Base-by-base conservation (phyloP, 2,888 invertebrate genomes). In the Bursaphelenchus okinawaensis region DNA sequence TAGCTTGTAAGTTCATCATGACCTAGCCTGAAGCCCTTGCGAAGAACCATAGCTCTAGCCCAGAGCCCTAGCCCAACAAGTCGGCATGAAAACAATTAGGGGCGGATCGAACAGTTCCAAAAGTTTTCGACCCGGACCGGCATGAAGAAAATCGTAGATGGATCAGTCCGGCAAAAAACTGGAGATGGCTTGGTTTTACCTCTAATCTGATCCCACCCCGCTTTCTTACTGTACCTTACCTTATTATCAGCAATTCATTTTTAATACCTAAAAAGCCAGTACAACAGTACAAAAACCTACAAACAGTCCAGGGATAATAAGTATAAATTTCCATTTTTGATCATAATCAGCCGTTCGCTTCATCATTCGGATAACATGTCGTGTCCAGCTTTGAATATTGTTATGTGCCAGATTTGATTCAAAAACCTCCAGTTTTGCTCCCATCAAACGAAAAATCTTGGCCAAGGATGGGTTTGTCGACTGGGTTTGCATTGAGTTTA, bases 401-500 rank as follows among this genome's bases (percentile, higher is more conserved):
- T 52, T 19, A 28, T 68, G 69, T 20, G 29, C 31, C 3, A 68
- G 24, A 29, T 68, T 68, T 29, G 62, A 63, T 27, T 67, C 70
- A 50, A 60, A 65, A n/a, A 67, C 50, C 8, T 50, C 28, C 50
- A 71, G 29, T 12, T 62, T 24, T 19, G 69, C 69, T 4, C 70
- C 69, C 56, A 70, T 62, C n/a, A 24, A 20, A 2, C 24, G 55
- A 23, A 68, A 40, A n/a, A 68, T 68, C 50, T 68, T 71, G 12
- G 70, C 50, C 52, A 69, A 20, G 1, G 69, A 58, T 31, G 69
- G 70, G 23, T 55, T 52, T 24, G 29, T 40, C 7, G 69, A 71
- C 20, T 71, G 52, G 6, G 65, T 61, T 23, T 68, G 65, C 70
- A 59, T 51, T 8, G 66, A 71, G 26, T 65, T 31, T 23, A 66